Conservation (phyloP, 2,888 invertebrate genomes). For the Zele albiditarsus region DNA sequence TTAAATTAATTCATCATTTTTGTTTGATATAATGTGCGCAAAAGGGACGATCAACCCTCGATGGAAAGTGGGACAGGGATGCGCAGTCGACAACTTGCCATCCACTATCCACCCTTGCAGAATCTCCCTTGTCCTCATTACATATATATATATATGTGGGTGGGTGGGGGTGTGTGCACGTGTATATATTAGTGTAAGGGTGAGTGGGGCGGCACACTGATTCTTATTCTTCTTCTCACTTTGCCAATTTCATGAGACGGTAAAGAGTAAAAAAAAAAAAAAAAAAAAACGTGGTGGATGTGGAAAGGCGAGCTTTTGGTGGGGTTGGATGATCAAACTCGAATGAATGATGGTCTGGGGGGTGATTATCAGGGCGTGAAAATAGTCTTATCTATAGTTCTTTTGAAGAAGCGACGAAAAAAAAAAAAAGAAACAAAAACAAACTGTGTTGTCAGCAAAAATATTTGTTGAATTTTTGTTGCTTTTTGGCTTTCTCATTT, state of each 20-base stretch:
- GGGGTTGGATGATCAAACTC: slow-evolving; percentile 15
- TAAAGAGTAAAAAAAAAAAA: neutral
- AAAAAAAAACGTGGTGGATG: neutral
- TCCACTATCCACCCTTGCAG: slow-evolving; percentile 2
- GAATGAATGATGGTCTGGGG: slow-evolving; percentile 12
- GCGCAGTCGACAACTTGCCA: slow-evolving; percentile 34
- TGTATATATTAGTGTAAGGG: no score
- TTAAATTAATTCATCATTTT: neutral
- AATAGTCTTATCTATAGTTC: neutral
- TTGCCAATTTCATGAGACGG: neutral
- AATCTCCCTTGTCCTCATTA: slow-evolving; percentile 6
- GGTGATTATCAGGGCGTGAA: slow-evolving; percentile 18
- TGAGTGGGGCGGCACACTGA: neutral
- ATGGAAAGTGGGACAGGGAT: slow-evolving; percentile 38
- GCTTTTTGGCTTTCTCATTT: neutral
- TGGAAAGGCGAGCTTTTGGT: neutral
- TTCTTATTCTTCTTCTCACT: neutral
- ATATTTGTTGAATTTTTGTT: neutral
- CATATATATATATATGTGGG: neutral
- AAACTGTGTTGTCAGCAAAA: neutral
- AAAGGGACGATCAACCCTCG: slow-evolving; percentile 23
- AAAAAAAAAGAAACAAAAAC: neutral
- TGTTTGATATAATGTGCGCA: neutral
- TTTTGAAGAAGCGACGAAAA: neutral
- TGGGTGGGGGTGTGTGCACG: no score